A percentile compares a stretch with the other conserved stretches of the same genome.
These are phyloP conservation scores for Phyllostomus hastatus DNA, from an alignment of 2,113 vertebrate species.

Conservation along the genomic window DNA sequence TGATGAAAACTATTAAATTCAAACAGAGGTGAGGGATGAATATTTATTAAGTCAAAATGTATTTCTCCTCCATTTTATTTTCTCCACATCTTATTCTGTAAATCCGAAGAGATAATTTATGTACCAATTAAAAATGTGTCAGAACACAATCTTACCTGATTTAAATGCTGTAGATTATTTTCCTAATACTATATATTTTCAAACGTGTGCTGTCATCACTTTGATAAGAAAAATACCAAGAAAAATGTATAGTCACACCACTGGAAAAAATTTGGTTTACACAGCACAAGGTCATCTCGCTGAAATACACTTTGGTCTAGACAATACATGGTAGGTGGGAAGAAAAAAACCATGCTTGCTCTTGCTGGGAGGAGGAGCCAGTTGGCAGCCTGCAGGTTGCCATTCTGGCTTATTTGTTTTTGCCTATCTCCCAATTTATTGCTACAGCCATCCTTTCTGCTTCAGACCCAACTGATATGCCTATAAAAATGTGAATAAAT, in stretches of 20 bases:
- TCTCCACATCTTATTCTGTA: neutral
- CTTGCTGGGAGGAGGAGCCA: neutral
- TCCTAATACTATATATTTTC: neutral
- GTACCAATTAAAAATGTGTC: constrained; percentile 26
- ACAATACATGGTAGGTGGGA: neutral
- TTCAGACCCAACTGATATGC: neutral
- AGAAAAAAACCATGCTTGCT: neutral
- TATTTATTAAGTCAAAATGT: constrained; percentile 33
- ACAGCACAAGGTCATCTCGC: neutral
- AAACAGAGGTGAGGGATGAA: neutral
- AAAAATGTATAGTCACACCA: neutral
- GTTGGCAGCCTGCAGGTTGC: neutral
- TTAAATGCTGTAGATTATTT: constrained; percentile 19
- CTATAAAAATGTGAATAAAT: neutral
- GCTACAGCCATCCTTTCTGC: neutral
- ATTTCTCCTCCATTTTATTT: neutral
- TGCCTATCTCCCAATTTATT: neutral
- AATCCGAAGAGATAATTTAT: constrained; percentile 20
- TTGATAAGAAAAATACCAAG: neutral
- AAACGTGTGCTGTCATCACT: neutral
- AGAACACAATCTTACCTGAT: neutral
- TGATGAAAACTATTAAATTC: neutral
- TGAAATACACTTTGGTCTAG: neutral
- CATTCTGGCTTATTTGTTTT: neutral
- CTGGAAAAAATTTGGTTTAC: neutral